phyloP scores from a whole-genome alignment of 1,140 invertebrate species.

The Mesaphorura yosii region DNA sequence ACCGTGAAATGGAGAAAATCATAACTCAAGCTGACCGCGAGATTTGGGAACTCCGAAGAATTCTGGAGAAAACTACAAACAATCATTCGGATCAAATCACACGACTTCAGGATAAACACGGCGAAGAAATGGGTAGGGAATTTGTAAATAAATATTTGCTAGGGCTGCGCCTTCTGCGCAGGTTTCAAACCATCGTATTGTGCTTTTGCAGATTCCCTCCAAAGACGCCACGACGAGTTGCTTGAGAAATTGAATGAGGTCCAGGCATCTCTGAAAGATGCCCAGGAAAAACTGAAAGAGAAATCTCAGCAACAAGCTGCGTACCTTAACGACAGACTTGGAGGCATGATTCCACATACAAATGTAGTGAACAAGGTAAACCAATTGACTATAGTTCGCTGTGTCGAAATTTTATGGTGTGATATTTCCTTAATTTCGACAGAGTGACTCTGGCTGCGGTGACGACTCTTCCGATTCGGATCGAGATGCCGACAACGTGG shows the following conservation, averaged over 20 bases:
- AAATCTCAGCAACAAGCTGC: background rate
- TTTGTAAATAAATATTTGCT: no score
- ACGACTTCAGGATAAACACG: constrained; percentile 44
- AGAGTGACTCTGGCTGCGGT: constrained; percentile 15
- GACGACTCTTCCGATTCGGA: constrained; percentile 11
- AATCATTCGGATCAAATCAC: constrained; percentile 45
- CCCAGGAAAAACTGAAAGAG: background rate
- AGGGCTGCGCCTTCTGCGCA: no score
- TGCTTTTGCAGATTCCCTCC: constrained; percentile 8
- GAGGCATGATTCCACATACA: background rate
- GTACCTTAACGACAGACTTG: background rate
- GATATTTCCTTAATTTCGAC: constrained; percentile 9
- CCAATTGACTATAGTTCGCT: background rate
- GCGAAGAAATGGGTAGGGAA: constrained; percentile 45
- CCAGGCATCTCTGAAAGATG: constrained; percentile 5
- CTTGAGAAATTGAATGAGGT: constrained; percentile 7
- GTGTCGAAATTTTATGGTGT: background rate
- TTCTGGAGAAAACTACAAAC: constrained; percentile 46
- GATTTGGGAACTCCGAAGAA: constrained; percentile 43
- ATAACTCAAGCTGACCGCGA: constrained; percentile 44
- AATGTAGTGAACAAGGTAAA: constrained; percentile 7
- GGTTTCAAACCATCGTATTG: no score
- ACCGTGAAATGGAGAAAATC: constrained; percentile 43
- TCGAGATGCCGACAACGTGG: constrained; percentile 12
- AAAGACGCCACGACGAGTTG: constrained; percentile 11